Base-by-base conservation (phyloP, 2,113 vertebrate genomes). In the Gambusia affinis region DNA sequence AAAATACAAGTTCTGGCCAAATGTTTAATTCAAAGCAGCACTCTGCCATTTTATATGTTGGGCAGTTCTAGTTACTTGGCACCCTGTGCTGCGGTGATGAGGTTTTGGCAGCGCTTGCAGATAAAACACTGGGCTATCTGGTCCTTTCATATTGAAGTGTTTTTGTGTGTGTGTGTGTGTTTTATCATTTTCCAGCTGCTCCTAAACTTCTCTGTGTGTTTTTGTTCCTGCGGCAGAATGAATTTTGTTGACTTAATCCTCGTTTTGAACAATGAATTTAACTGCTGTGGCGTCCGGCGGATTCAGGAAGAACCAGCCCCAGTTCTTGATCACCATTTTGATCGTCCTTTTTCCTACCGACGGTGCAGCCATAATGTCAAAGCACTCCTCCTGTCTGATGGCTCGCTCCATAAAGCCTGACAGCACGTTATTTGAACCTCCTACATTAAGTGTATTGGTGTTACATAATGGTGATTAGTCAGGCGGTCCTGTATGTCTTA, bases 391-490 rank as follows among this genome's bases (percentile, higher is more conserved):
- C 51, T 10, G 24, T 57, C 24, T n/a, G 24, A 57, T 24, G 22
- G 24, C 51, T 22, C 60, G 29, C 42, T 30, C 22, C 4, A 19
- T 37, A 60, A 78, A 78, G 8, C n/a, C 31, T 51, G 29, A 69
- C 8, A 62, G 31, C 39, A 54, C 37, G 60, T n/a, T 66, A 10
- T 64, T 62, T 79, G 29, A 19, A 67, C 61, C 22, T 17, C 51
- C 63, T 42, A 71, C 68, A 22, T 12, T 35, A 64, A 64, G 63
- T 82, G 66, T 51, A 51, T 69, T 10, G 39, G 27, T 75, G 29
- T 70, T 71, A 57, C 17, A 44, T 57, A 66, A 72, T 39, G 35
- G 3, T 51, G 61, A 70, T 79, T 67, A 83, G 61, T 67, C 61
- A 64, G 12, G n/a, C 66, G 31, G 66, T 73, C 42, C 57, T 80